phyloP scores from a whole-genome alignment of 2,797 vertebrate genomes.

The Cynopterus sphinx region DNA sequence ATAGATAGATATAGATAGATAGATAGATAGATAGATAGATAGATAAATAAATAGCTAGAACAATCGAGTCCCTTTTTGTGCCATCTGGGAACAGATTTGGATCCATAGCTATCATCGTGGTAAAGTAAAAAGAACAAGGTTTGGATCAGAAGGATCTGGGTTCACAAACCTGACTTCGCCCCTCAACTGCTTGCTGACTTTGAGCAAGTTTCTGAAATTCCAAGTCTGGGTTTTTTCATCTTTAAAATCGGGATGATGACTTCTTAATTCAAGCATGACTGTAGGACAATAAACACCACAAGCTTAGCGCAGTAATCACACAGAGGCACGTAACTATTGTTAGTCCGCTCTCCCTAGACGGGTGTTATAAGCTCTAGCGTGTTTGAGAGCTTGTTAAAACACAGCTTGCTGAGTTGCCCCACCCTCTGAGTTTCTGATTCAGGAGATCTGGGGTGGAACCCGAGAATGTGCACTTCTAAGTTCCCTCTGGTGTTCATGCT shows the following conservation, averaged over 20 bases:
- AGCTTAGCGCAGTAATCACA: background rate
- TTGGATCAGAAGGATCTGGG: background rate
- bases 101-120: background rate
- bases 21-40: rapidly evolving
- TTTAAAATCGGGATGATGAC: background rate
- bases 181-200: background rate
- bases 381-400: background rate
- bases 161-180: background rate
- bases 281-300: background rate
- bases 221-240: background rate
- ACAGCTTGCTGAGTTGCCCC: background rate
- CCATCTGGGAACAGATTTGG: background rate
- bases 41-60: background rate
- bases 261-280: background rate
- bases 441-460: background rate
- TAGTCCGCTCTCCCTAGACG: background rate
- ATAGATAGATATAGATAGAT: rapidly evolving
- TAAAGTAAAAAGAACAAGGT: background rate
- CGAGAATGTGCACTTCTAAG: background rate
- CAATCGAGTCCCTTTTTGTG: background rate
- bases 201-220: background rate
- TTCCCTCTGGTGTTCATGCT: background rate
- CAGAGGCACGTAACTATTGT: background rate
- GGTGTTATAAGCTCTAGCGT: background rate
- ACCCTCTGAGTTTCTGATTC: background rate